Conservation (phyloP, 2,888 invertebrate genomes). For the Amitus sp. region DNA sequence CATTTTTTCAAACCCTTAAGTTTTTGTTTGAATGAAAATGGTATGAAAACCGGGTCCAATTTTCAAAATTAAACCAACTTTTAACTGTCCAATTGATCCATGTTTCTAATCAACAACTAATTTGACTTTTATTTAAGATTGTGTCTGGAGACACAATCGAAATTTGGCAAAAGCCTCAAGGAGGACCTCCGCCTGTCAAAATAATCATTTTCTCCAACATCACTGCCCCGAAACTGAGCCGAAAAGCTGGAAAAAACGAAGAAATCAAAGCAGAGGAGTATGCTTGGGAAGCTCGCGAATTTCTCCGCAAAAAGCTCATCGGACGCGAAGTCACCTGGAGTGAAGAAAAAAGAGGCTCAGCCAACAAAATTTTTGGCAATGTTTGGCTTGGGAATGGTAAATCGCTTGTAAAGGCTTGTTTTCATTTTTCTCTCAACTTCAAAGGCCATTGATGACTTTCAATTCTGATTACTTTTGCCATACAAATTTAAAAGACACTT, state of each 20-base stretch:
- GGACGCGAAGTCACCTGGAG: conserved; percentile 90
- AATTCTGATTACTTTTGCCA: no score
- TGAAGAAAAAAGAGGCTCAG: conserved; percentile 84
- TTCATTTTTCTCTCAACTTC: no score
- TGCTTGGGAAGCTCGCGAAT: conserved; percentile 98
- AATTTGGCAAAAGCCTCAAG: conserved; percentile 83
- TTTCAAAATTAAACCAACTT: no score
- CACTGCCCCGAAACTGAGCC: conserved; percentile 89
- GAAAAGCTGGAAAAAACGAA: conserved; percentile 74
- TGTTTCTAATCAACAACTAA: no score
- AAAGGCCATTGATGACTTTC: no score
- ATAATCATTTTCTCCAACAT: conserved; percentile 91
- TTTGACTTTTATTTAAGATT: conserved; percentile 71
- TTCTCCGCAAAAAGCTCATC: conserved; percentile 89
- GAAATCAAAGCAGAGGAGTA: conserved; percentile 90
- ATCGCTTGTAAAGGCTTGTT: no score
- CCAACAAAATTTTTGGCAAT: conserved; percentile 88
- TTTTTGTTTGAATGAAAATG: no score
- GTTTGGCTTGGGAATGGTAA: conserved; percentile 86
- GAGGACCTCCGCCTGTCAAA: conserved; percentile 91
- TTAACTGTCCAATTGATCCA: no score
- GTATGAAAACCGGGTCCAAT: no score
- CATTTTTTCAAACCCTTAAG: no score
- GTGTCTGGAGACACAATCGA: conserved; percentile 96
- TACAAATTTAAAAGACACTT: no score